Evolutionary conservation across 2,888 invertebrate species (phyloP).

Genomic region (Polia nebulosa): DNA sequence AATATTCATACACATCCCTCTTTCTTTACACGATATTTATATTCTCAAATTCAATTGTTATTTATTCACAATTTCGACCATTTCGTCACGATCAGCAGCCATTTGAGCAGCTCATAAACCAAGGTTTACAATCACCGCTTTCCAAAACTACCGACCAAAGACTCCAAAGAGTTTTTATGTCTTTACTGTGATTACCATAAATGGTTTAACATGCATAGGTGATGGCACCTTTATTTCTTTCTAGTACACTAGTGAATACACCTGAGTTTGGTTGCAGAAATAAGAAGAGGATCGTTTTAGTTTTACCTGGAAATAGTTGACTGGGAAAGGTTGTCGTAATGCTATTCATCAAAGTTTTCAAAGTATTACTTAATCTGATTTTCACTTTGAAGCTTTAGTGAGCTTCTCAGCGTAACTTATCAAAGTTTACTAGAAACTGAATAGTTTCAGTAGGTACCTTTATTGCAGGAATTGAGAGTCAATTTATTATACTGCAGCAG

Average conservation of each 20-base stretch:
- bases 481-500: no score
- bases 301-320: neutral
- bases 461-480: neutral
- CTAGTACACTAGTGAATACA: constrained; percentile 6
- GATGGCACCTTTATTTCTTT: constrained; percentile 40
- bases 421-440: constrained; percentile 2
- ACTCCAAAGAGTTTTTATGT: constrained; percentile 49
- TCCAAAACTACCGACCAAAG: constrained; percentile 43
- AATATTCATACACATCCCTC: constrained; percentile 9
- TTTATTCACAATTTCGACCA: constrained; percentile 40
- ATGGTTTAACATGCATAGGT: constrained; percentile 55
- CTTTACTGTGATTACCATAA: constrained; percentile 54
- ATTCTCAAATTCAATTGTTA: constrained; percentile 23
- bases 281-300: neutral
- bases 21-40: neutral
- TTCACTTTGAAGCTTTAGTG: neutral
- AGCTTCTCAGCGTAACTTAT: neutral
- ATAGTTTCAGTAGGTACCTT: neutral
- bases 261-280: constrained; percentile 10
- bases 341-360: neutral
- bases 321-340: neutral
- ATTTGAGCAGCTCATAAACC: constrained; percentile 35
- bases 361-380: neutral
- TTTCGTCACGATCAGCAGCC: constrained; percentile 46
- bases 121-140: constrained; percentile 47